Evolutionary conservation across 2,888 invertebrate species (phyloP), one percentile per base, ranked within the genome.

Genomic region (Nomada ferruginata): DNA sequence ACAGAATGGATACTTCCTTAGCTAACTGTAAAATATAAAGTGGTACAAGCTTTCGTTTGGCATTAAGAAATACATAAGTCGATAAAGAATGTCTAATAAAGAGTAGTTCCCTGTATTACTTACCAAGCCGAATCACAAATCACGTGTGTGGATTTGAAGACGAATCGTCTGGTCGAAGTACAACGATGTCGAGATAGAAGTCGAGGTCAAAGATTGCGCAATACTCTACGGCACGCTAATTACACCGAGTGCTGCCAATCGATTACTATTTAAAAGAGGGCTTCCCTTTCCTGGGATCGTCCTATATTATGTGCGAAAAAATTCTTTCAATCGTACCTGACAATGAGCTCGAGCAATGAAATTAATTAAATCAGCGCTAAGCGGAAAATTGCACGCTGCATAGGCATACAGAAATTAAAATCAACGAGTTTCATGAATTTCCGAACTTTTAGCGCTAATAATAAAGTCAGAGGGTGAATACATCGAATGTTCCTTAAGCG

Each of bases 171-270:
- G 63, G 63, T 52, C 63, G 26, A 80, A 79, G 66, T 72, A 63
- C 57, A 60, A 15, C 42, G 61, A 68, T 66, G 53, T n/a, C 52
- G 52, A 59, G 79, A 68, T 72, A 79, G 68, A 72, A 72, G 63
- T 79, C 80, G 80, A 80, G 80, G 80, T 59, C 68, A 59, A 63
- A 42, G 26, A 68, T 80, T 80, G 26, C 80, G 57, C 52, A 80
- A 80, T 63, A 13, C 42, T 1, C 20, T 53, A 57, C 61, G 29
- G 66, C 2, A 55, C 7, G 72, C 57, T 79, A 80, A 80, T 80
- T 80, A 72, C 55, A 47, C 55, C 18, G 44, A 36, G 13, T 52
- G 10, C 26, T 23, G 15, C 23, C 63, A 57, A 63, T 78, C 75
- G 63, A 63, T 78, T 50, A 36, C n/a, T 65, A 18, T 61, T 61